A percentile compares a stretch with the other conserved stretches of the same genome.
These are phyloP conservation scores for Sparidentex hasta DNA, from an alignment of 2,797 vertebrate species.

Conservation along the genomic window DNA sequence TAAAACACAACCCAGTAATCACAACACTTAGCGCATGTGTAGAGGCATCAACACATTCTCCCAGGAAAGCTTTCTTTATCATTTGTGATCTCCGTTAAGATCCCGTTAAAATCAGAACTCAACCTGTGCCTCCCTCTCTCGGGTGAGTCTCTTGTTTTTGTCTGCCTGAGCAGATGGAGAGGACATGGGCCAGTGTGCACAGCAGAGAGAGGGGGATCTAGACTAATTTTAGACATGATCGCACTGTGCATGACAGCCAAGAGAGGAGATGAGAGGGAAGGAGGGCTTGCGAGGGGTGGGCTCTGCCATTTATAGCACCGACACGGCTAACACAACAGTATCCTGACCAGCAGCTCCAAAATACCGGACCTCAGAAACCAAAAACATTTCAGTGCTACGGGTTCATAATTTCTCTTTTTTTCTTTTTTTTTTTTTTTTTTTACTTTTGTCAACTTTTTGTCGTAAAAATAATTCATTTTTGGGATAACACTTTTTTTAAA, in stretches of 20 bases:
- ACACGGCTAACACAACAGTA: slow-evolving; percentile 49
- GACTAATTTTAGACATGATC: slow-evolving; percentile 83
- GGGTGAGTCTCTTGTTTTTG: slow-evolving; percentile 65
- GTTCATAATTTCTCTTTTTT: too few species aligned
- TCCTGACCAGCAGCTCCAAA: slow-evolving; percentile 28
- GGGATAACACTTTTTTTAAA: not conserved
- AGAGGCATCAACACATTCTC: not conserved
- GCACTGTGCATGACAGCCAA: slow-evolving; percentile 80
- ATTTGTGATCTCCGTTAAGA: slow-evolving; percentile 27
- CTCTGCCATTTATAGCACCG: slow-evolving; percentile 74
- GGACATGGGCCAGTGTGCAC: slow-evolving; percentile 77
- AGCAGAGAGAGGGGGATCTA: slow-evolving; percentile 54
- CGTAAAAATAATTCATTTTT: not conserved
- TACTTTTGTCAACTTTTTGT: not conserved
- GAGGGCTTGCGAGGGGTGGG: slow-evolving; percentile 34
- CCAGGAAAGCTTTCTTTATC: not conserved
- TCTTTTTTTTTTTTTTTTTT: not conserved
- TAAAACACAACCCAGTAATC: slow-evolving; percentile 29
- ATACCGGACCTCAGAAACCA: slow-evolving; percentile 3
- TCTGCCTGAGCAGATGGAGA: slow-evolving; percentile 80
- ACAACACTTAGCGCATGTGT: not conserved
- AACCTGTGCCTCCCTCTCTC: slow-evolving; percentile 34
- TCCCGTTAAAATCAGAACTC: slow-evolving; percentile 14
- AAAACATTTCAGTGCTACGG: not conserved
- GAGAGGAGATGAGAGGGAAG: slow-evolving; percentile 59